Evolutionary conservation across 2,888 invertebrate species (phyloP), one percentile per base, ranked within the genome.

Genomic region (Plemyria rubiginata): DNA sequence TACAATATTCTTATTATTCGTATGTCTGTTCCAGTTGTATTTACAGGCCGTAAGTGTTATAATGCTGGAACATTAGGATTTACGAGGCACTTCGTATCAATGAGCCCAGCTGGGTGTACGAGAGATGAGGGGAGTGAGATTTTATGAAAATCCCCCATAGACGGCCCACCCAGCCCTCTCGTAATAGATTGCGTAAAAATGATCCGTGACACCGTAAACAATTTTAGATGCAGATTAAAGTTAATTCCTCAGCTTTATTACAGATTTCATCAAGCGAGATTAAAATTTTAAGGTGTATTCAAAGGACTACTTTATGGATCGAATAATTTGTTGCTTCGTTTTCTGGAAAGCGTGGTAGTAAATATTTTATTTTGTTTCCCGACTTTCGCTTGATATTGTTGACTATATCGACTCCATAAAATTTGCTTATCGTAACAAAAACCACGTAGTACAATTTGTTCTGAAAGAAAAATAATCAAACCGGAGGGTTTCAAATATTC

Each of bases 61-160:
- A 72, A 74, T 72, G 67, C 60, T 71, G 56, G 65, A 65, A 73
- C 77, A 82, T 83, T 82, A 82, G 78, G 79, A 84, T 84, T 86
- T 84, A 86, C 78, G 85, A 81, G 74, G 70, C 72, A 75, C 78
- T 84, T 76, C 69, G 72, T 78, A 80, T 77, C 80, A 81, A 80
- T 82, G 80, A 75, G 66, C 49, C 68, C 67, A 67, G 74, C 67
- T 64, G 72, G 74, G 76, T 75, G 71, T 64, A 69, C 22, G 43
- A 50, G 49, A 41, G 58, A 16, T 29, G 40, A 53, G 40, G 54
- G 68, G 74, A 75, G 77, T 72, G 77, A 77, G 73, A 70, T 77
- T 78, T 80, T 76, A 79, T 74, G 76, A 74, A 76, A 74, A 77
- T 73, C 73, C 70, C 68, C 70, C 62, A 48, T 67, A 67, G 68